Evolutionary conservation across 2,888 invertebrate species (phyloP), one percentile per base, ranked within the genome.

Genomic region (Cantharis rufa): DNA sequence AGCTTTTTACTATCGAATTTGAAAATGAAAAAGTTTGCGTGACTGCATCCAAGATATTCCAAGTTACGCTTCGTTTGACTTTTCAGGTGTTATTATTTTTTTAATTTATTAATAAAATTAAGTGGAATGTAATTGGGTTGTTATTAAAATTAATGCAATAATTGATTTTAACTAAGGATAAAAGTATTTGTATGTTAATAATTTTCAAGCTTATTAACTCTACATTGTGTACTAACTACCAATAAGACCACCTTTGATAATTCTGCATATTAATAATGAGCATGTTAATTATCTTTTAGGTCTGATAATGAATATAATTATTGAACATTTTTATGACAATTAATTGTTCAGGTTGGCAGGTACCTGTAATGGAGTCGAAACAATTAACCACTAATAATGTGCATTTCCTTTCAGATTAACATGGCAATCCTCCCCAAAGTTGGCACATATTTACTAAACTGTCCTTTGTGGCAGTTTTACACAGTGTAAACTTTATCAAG

Each of bases 381-480:
- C 48, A 48, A 48, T 48, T 48, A 48, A 48, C 48, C 48, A 11
- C 18, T 66, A 66, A 66, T 66, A 66, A 66, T 24, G 9, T 13
- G n/a, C 21, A 66, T 21, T 66, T 66, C 64, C 18, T 21, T 18
- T 66, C 64, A 21, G 64, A 66, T 66, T 66, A 66, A 66, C 21
- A 13, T n/a, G 18, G 24, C 18, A 66, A 66, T 66, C n/a, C 64
- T 21, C 21, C 64, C 13, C 21, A 24, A 66, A 66, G 64, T 66
- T 66, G 24, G 24, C 64, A 66, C 64, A 66, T 66, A 66, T 66
- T 66, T 66, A 21, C 64, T 66, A 66, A 66, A 66, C 24, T 66
- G 64, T 66, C 64, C 64, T 66, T 66, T 11, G 64, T 66, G 64
- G 64, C 24, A 66, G 64, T 24, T 66, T 66, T 18, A 66, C 21